A percentile compares a stretch with the other conserved stretches of the same genome.
These are phyloP conservation scores for Sebastes ruberrimus DNA, from an alignment of 2,797 vertebrate genomes.

Conservation along the genomic window DNA sequence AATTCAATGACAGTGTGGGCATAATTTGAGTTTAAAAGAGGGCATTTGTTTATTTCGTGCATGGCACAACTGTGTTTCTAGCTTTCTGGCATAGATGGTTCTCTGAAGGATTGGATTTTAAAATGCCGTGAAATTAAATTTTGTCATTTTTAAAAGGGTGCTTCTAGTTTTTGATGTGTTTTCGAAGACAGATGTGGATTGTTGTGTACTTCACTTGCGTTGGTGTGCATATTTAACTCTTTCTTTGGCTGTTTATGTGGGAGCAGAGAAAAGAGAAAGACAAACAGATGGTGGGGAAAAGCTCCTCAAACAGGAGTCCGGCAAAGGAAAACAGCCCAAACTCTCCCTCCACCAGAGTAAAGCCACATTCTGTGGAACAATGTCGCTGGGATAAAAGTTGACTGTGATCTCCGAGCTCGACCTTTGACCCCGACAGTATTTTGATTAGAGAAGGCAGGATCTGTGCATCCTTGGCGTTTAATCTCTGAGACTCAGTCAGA, in stretches of 20 bases:
- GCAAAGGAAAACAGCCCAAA: conserved; percentile 81
- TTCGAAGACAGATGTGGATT: background rate
- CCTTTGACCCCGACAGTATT: conserved; percentile 79
- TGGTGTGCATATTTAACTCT: background rate
- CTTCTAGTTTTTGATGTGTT: background rate
- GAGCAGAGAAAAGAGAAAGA: conserved; percentile 40
- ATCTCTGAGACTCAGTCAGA: conserved; percentile 67
- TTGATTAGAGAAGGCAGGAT: conserved; percentile 72
- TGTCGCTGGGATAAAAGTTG: conserved; percentile 76
- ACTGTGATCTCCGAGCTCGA: conserved; percentile 73
- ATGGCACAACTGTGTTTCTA: background rate
- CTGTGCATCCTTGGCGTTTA: conserved; percentile 71
- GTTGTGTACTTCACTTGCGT: background rate
- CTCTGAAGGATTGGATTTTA: background rate
- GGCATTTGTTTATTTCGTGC: background rate
- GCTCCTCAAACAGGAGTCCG: conserved; percentile 78
- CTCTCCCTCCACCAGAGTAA: conserved; percentile 72
- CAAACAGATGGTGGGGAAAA: conserved; percentile 63
- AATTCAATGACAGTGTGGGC: background rate
- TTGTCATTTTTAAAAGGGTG: conserved; percentile 8
- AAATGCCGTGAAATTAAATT: conserved; percentile 27
- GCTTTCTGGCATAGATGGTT: background rate
- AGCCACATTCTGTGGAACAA: conserved; percentile 64
- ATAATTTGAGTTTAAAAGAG: background rate
- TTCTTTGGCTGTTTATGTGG: conserved; percentile 47